A percentile compares a stretch with the other conserved stretches of the same genome.
Conservation (phyloP, 2,113 vertebrate species). For the Dasyurus viverrinus region DNA sequence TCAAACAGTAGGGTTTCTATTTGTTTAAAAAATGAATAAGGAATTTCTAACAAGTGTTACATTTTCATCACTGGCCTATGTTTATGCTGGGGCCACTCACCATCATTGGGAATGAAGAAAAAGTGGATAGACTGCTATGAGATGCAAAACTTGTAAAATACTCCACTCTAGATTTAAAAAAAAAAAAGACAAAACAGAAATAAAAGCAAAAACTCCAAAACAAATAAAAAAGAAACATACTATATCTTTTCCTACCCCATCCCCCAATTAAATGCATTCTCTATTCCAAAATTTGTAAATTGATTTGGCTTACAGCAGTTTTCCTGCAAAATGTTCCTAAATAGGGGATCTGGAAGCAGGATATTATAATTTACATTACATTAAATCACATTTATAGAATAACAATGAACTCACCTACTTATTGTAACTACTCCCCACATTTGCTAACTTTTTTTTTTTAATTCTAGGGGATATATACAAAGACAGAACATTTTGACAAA, state of each 20-base stretch:
- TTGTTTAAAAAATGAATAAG: slow-evolving; percentile 58
- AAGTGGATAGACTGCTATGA: slow-evolving; percentile 2
- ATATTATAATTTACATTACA: neutral
- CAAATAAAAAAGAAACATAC: neutral
- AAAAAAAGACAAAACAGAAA: neutral
- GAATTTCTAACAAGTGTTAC: slow-evolving; percentile 12
- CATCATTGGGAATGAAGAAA: neutral
- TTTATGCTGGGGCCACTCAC: neutral
- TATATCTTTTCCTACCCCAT: neutral
- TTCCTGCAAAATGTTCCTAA: neutral
- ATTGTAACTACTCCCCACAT: neutral
- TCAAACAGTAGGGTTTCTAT: slow-evolving; percentile 52
- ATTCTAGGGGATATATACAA: neutral
- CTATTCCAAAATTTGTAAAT: slow-evolving; percentile 36
- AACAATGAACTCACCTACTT: slow-evolving; percentile 12
- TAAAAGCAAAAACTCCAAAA: neutral
- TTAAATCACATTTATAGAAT: neutral
- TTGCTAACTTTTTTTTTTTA: neutral
- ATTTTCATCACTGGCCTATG: slow-evolving; percentile 13
- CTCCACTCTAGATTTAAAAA: neutral
- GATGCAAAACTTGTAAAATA: neutral
- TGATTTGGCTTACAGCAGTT: neutral
- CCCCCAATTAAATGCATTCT: neutral
- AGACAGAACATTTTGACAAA: neutral
- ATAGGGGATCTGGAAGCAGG: neutral